phyloP scores from a whole-genome alignment of 2,113 vertebrate genomes.

The Engystomops pustulosus region DNA sequence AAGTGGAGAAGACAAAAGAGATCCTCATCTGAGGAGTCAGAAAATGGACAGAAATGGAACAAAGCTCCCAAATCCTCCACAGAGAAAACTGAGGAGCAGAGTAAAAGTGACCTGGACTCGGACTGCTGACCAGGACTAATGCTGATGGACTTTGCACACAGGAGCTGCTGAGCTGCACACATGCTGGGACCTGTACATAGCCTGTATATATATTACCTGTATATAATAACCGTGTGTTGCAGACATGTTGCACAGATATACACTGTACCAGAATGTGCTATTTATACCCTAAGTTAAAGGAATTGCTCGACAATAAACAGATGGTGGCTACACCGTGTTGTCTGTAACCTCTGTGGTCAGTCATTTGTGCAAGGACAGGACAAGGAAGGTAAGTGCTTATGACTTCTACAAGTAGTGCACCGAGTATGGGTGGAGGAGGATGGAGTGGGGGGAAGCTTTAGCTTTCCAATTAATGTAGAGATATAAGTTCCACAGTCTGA shows the following conservation, averaged over 20 bases:
- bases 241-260: conserved; percentile 85
- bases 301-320: conserved; percentile 66
- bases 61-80: conserved; percentile 82
- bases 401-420: neutral
- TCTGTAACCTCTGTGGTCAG: conserved; percentile 34
- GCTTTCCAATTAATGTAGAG: neutral
- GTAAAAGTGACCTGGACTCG: conserved; percentile 92
- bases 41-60: conserved; percentile 93
- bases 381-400: neutral
- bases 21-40: conserved; percentile 95
- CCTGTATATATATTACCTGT: conserved; percentile 71
- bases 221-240: conserved; percentile 75
- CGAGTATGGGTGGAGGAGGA: neutral
- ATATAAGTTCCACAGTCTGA: neutral
- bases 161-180: conserved; percentile 81
- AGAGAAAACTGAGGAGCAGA: conserved; percentile 85
- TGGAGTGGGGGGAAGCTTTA: neutral
- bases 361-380: neutral
- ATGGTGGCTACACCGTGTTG: conserved; percentile 57
- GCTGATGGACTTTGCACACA: conserved; percentile 63
- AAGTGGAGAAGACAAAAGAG: conserved; percentile 98
- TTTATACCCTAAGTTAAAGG: conserved; percentile 71
- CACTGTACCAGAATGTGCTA: conserved; percentile 64
- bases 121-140: conserved; percentile 86
- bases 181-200: conserved; percentile 81